These are phyloP conservation scores for Theristicus caerulescens DNA, from an alignment of 2,113 vertebrate species.

Conservation along the genomic window DNA sequence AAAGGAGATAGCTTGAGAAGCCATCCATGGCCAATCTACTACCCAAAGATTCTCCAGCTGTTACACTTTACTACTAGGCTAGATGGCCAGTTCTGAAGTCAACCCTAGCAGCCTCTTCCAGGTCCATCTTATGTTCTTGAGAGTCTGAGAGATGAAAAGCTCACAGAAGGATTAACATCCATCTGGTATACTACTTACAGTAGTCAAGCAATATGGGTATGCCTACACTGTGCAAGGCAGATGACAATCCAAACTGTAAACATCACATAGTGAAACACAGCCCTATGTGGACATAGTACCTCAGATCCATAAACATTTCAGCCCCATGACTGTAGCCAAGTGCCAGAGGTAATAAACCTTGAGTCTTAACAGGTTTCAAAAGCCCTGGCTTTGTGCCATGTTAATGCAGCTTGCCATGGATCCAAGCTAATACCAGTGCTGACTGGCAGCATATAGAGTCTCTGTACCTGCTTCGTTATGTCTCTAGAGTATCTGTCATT, in stretches of 20 bases:
- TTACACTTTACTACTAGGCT: neutral
- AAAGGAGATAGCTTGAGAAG: neutral
- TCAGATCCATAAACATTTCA: neutral
- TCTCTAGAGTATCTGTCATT: neutral
- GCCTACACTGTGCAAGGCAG: too few relatives aligned
- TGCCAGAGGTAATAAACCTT: neutral
- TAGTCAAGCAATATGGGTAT: neutral
- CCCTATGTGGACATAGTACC: neutral
- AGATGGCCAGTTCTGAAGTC: neutral
- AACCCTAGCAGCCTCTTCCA: neutral
- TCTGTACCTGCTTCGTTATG: neutral
- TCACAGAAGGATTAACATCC: neutral
- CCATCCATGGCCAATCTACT: neutral
- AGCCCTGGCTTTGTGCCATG: neutral
- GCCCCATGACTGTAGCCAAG: neutral
- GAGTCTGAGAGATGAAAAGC: neutral
- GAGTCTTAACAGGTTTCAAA: neutral
- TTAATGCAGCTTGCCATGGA: neutral
- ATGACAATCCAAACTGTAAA: neutral
- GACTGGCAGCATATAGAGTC: neutral
- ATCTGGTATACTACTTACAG: accelerated
- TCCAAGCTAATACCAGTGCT: neutral
- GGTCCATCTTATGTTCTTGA: accelerated
- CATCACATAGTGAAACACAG: neutral
- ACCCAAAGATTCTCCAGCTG: neutral